phyloP scores from a whole-genome alignment of 1,140 invertebrate genomes.

The Archegozetes longisetosus region DNA sequence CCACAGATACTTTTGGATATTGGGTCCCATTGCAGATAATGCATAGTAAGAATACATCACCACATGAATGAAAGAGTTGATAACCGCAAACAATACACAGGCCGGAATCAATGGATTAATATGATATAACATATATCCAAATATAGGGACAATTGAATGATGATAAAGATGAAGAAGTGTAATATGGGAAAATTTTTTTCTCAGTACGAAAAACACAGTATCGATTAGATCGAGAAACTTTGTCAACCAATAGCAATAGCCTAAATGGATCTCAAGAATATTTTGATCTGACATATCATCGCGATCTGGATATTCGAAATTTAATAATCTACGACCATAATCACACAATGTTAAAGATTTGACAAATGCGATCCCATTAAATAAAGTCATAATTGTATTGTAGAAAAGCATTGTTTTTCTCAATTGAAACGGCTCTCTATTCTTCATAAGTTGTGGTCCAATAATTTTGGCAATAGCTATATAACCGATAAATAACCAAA shows the following conservation, averaged over 20 bases:
- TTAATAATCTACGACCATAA: not conserved
- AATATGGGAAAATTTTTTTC: slow-evolving; percentile 80
- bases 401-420: slow-evolving; percentile 57
- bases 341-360: not conserved
- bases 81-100: slow-evolving; percentile 4
- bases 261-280: slow-evolving; percentile 4
- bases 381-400: slow-evolving; percentile 35
- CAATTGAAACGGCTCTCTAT: slow-evolving; percentile 60
- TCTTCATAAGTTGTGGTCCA: slow-evolving; percentile 65
- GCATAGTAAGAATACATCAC: too few relatives aligned
- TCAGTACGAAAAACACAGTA: slow-evolving; percentile 56
- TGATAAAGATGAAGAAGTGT: slow-evolving; percentile 84
- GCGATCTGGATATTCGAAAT: slow-evolving; percentile 10
- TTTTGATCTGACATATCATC: slow-evolving; percentile 2
- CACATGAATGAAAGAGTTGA: too few relatives aligned
- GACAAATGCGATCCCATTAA: slow-evolving; percentile 14
- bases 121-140: slow-evolving; percentile 3
- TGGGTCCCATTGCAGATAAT: too few relatives aligned
- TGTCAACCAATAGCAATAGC: slow-evolving; percentile 7
- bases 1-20: too few relatives aligned
- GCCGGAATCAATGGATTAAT: slow-evolving; percentile 3
- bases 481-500: slow-evolving; percentile 56
- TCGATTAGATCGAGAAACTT: slow-evolving; percentile 8
- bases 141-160: slow-evolving; percentile 80
- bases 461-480: slow-evolving; percentile 60